Percentiles rank a stretch among this genome's conserved stretches.
phyloP scores from a whole-genome alignment of 2,888 invertebrate species.

The Mythimna loreyi region DNA sequence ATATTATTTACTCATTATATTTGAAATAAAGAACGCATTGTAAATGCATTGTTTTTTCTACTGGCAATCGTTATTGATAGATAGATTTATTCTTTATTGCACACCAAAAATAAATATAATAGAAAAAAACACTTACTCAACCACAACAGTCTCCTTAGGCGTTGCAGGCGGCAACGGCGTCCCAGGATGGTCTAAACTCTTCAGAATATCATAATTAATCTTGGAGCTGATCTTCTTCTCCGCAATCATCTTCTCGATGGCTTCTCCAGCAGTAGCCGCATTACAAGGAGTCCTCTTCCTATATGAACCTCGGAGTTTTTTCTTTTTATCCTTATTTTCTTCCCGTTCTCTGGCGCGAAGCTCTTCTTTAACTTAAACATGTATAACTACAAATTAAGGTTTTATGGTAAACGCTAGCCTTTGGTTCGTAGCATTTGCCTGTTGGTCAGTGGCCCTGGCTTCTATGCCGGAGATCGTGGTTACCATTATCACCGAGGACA shows the following conservation, averaged over 20 bases:
- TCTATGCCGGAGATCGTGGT: not conserved
- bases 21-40: no score
- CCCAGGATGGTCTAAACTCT: constrained; percentile 92
- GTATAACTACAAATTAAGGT: constrained; percentile 50
- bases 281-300: constrained; percentile 92
- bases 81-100: no score
- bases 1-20: no score
- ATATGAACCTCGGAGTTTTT: constrained; percentile 93
- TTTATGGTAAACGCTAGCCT: constrained; percentile 14
- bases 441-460: no score
- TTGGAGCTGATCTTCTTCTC: constrained; percentile 99
- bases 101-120: no score
- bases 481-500: no score
- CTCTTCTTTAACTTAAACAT: constrained; percentile 94
- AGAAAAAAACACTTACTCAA: constrained; percentile 63
- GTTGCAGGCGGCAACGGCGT: constrained; percentile 70
- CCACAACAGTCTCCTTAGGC: constrained; percentile 54
- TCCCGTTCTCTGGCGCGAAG: constrained; percentile 95
- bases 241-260: constrained; percentile 98
- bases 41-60: no score
- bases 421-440: no score
- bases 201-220: constrained; percentile 99
- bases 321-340: constrained; percentile 96
- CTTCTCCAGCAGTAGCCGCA: constrained; percentile 95
- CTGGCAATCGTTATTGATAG: no score